A percentile compares a stretch with the other conserved stretches of the same genome.
Evolutionary conservation across 2,797 vertebrate species (phyloP).

Genomic region (Euthynnus affinis): DNA sequence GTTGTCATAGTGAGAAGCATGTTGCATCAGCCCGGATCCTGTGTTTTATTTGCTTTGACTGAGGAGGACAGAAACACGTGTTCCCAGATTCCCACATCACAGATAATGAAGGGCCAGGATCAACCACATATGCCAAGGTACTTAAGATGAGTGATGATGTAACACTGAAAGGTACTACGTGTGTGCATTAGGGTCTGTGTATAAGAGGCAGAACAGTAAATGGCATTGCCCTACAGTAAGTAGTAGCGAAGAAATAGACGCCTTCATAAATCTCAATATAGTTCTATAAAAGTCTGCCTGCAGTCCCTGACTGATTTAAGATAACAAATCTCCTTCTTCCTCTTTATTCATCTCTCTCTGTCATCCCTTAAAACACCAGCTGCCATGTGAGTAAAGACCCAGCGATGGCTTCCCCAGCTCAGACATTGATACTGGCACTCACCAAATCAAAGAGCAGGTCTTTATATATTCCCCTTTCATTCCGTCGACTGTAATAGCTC

Average conservation of each 20-base stretch:
- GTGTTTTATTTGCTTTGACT: constrained; percentile 36
- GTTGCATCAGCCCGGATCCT: constrained; percentile 30
- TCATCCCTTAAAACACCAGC: constrained; percentile 61
- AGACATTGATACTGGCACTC: constrained; percentile 52
- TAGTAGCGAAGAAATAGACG: constrained; percentile 44
- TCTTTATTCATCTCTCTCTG: constrained; percentile 57
- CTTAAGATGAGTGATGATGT: constrained; percentile 68
- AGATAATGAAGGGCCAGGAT: constrained; percentile 59
- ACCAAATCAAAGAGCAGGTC: constrained; percentile 66
- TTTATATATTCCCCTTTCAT: constrained; percentile 5
- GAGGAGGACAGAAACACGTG: constrained; percentile 77
- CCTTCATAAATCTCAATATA: constrained; percentile 71
- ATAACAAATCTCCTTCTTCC: constrained; percentile 75
- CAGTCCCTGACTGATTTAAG: constrained; percentile 71
- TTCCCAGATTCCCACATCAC: constrained; percentile 75
- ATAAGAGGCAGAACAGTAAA: constrained; percentile 49
- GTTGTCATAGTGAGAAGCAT: constrained; percentile 13
- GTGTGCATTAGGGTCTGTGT: constrained; percentile 34
- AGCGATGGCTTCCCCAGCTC: constrained; percentile 73
- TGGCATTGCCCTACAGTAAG: constrained; percentile 41
- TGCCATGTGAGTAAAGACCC: constrained; percentile 63
- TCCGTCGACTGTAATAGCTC: constrained; percentile 50
- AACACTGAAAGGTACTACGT: constrained; percentile 49
- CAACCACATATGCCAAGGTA: constrained; percentile 57
- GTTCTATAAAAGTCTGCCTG: constrained; percentile 63